phyloP scores from a whole-genome alignment of 2,113 vertebrate genomes.

The Sterrhoptilus dennistouni region DNA sequence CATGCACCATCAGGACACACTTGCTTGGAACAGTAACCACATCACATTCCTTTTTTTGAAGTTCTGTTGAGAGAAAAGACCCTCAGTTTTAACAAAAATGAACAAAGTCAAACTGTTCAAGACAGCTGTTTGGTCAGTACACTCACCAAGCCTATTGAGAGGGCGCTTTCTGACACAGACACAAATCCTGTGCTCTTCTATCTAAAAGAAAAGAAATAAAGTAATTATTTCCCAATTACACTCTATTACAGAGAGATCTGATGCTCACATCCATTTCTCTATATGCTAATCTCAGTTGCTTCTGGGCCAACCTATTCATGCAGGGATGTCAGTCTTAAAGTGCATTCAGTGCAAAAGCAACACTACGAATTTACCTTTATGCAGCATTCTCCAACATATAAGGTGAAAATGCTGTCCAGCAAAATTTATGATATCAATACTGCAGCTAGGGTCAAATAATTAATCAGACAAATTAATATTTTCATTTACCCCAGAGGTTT shows the following conservation, averaged over 20 bases:
- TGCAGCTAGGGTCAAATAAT: not conserved
- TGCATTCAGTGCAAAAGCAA: not conserved
- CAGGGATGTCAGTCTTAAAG: not conserved
- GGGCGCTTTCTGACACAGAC: constrained; percentile 96
- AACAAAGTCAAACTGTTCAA: not conserved
- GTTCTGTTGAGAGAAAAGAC: constrained; percentile 75
- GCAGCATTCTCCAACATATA: not conserved
- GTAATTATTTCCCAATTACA: not conserved
- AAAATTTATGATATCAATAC: not conserved
- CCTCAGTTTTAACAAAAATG: not conserved
- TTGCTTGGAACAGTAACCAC: constrained; percentile 92
- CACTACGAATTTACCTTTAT: not conserved
- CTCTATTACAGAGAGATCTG: rapidly evolving
- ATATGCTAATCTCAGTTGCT: not conserved
- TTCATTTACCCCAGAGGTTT: not conserved
- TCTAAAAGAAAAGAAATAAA: constrained; percentile 64
- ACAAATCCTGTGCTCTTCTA: constrained; percentile 88
- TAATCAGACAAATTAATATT: not conserved
- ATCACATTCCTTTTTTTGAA: constrained; percentile 89
- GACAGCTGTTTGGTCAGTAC: not conserved
- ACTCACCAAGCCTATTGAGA: constrained; percentile 88
- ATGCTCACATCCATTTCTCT: not conserved
- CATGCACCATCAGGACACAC: constrained; percentile 86
- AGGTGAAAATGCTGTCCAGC: not conserved
- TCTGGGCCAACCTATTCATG: not conserved